Percentiles rank a stretch among this genome's conserved stretches.
Evolutionary conservation across 2,888 invertebrate genomes (phyloP).

Genomic region (Tetragnatha montana): DNA sequence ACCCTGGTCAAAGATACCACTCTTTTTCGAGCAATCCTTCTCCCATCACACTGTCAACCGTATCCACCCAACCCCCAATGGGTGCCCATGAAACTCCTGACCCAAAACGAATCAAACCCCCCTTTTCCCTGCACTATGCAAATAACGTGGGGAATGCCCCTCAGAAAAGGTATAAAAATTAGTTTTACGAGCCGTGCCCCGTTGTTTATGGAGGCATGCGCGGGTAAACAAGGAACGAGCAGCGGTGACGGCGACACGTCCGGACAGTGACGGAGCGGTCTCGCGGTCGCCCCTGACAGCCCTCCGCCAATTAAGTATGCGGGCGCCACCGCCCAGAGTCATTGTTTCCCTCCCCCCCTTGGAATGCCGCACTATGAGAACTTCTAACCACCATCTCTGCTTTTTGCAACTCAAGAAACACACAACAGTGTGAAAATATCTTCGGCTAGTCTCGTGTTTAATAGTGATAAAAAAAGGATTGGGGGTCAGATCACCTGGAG

Average conservation of each 20-base stretch:
- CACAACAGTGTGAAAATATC: conserved; percentile 28
- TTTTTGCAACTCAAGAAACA: conserved; percentile 49
- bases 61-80: no score
- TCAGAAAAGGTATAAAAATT: no score
- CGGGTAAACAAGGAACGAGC: conserved; percentile 30
- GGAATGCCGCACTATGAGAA: background rate
- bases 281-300: conserved; percentile 50
- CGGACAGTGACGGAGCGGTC: conserved; percentile 63
- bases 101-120: no score
- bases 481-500: no score
- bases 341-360: conserved; percentile 46
- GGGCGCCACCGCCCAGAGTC: conserved; percentile 42
- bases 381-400: background rate
- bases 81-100: no score
- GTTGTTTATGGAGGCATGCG: background rate
- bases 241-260: conserved; percentile 58
- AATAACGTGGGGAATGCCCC: no score
- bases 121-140: no score
- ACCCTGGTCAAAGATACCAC: no score
- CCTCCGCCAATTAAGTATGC: conserved; percentile 58
- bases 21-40: no score
- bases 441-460: background rate
- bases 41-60: no score
- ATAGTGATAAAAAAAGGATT: no score
- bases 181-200: no score